Base-by-base conservation (phyloP, 2,797 vertebrate species). In the Molossus alvarezi region DNA sequence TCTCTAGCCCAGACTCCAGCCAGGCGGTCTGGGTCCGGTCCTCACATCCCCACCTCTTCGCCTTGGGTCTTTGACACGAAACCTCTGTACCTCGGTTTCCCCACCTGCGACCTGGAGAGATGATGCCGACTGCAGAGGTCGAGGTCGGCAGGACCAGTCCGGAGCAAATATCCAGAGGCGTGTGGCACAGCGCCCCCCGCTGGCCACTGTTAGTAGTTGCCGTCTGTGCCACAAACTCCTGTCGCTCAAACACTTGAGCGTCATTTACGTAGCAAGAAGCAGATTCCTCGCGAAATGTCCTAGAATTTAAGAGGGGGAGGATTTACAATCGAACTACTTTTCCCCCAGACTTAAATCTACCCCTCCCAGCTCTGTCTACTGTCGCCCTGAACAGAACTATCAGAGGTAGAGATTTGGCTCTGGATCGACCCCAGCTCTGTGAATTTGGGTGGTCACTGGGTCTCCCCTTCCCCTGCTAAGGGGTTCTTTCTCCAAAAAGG, bases 171-270 rank as follows among this genome's bases (percentile, higher is more conserved):
- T 25, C 45, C 20, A 55, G 67, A 64, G 29, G 9, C 27, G 1
- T 11, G 9, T 3, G 1, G 6, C 14, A 0, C 3, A 0, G 60
- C 1, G 2, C 55, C 73, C n/a, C 0, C 0, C 1, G 0, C 25
- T 3, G 0, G 0, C n/a, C 2, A 9, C 27, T 41, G 0, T 3
- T 6, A 1, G 29, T 20, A 45, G 17, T 14, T 18, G 23, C 41
- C 18, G 41, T 0, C 0, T 4, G 20, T 4, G 4, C n/a, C 20
- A 0, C 27, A 0, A 1, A 15, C 3, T 9, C 12, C 17, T 18
- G 27, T 6, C 9, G 0, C 25, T 53, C 4, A 0, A 9, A 25
- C n/a, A 3, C 5, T 3, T 14, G 3, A 13, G 27, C 1, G 2
- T 9, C 1, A 0, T 25, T 33, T 25, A 13, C 9, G 0, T 15